These are phyloP conservation scores for Tachina lurida DNA, from an alignment of 2,888 invertebrate species.

Conservation along the genomic window DNA sequence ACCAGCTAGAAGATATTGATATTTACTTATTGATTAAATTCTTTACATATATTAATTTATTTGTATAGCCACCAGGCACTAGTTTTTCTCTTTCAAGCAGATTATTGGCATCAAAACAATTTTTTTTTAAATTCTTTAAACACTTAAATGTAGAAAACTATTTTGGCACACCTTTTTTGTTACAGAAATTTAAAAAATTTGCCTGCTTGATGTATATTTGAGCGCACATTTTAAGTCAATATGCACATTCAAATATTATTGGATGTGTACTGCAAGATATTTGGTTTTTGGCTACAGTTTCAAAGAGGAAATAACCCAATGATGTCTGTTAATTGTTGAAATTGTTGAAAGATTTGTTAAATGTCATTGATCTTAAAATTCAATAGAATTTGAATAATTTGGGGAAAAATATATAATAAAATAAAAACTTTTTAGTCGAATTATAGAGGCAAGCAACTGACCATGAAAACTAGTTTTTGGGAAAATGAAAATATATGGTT, in stretches of 20 bases:
- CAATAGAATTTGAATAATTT: constrained; percentile 44
- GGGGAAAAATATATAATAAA: too few species aligned
- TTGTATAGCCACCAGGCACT: neutral
- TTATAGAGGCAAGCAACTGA: constrained; percentile 11
- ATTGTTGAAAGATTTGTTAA: constrained; percentile 59
- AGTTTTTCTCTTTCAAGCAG: neutral
- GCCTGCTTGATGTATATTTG: neutral
- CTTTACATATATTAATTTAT: too few species aligned
- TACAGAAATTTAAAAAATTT: constrained; percentile 26
- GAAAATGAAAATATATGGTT: neutral
- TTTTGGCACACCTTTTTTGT: constrained; percentile 46
- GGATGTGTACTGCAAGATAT: neutral
- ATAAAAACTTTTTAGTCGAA: neutral
- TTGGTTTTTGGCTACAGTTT: constrained; percentile 23
- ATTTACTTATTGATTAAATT: too few species aligned
- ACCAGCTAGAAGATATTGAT: too few species aligned
- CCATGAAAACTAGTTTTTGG: constrained; percentile 11
- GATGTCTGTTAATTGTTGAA: constrained; percentile 57
- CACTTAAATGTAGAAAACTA: constrained; percentile 10
- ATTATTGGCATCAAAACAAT: neutral
- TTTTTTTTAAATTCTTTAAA: constrained; percentile 8
- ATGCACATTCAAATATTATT: neutral
- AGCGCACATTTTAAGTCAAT: neutral
- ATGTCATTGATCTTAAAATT: constrained; percentile 56
- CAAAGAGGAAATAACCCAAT: constrained; percentile 56